Evolutionary conservation across 2,797 vertebrate species (phyloP).

Genomic region (Bovichtus variegatus): DNA sequence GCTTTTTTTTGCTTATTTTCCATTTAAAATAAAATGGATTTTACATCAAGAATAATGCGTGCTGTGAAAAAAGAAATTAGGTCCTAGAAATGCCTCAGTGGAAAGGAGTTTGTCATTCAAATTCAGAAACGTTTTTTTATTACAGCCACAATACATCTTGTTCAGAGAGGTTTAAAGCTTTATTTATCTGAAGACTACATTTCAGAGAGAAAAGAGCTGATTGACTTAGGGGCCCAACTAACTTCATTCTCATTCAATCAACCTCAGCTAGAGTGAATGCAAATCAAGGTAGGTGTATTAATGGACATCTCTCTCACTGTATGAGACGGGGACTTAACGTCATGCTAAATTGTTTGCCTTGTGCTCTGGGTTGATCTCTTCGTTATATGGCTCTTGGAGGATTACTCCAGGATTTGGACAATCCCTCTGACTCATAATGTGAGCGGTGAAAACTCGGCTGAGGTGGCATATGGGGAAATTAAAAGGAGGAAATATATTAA

Average conservation of each 20-base stretch:
- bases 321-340: slow-evolving; percentile 77
- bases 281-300: slow-evolving; percentile 83
- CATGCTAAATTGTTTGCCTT: slow-evolving; percentile 88
- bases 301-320: slow-evolving; percentile 83
- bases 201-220: slow-evolving; percentile 77
- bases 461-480: slow-evolving; percentile 39
- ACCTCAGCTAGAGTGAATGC: slow-evolving; percentile 82
- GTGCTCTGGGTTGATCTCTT: slow-evolving; percentile 88
- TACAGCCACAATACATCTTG: slow-evolving; percentile 29
- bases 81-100: neutral
- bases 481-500: slow-evolving; percentile 26
- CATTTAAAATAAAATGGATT: neutral
- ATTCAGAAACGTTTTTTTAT: slow-evolving; percentile 71
- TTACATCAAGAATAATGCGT: slow-evolving; percentile 6
- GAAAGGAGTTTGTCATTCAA: slow-evolving; percentile 50
- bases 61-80: slow-evolving; percentile 14
- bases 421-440: slow-evolving; percentile 84
- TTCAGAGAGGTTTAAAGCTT: slow-evolving; percentile 63
- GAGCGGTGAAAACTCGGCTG: slow-evolving; percentile 71
- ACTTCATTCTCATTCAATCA: slow-evolving; percentile 69
- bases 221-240: slow-evolving; percentile 81
- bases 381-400: slow-evolving; percentile 84
- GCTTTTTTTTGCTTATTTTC: neutral
- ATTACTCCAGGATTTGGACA: slow-evolving; percentile 85
- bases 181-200: slow-evolving; percentile 39